Evolutionary conservation across 2,113 vertebrate species (phyloP), one percentile per base, ranked within the genome.

Genomic region (Phoxinus phoxinus): DNA sequence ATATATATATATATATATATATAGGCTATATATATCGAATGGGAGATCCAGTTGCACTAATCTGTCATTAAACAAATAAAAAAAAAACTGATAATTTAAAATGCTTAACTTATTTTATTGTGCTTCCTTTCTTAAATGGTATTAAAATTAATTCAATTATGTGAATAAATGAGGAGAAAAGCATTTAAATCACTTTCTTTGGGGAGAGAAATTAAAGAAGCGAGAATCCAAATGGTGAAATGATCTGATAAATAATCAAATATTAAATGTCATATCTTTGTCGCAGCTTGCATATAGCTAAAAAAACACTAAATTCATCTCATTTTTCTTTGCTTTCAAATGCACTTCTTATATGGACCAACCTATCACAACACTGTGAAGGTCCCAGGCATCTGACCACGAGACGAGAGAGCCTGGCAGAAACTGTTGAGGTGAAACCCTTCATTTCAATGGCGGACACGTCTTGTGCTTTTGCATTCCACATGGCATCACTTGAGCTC

Each of bases 321-420:
- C 1, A 17, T 9, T 27, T 41, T 9, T 17, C n/a, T 27, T 74
- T 46, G 44, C 41, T 48, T 72, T 72, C 48, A n/a, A 46, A 74
- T 74, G 41, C 23, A 27, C 15, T 41, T 1, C 17, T 74, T 2
- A 41, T 17, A 27, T 48, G 37, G 2, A 80, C 58, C 37, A 30
- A 44, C 35, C 7, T 8, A 41, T 27, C n/a, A 61, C 35, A 61
- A 19, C 58, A 21, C 78, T 27, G 10, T 30, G 58, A 65, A 81
- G 78, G 59, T 81, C 58, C 8, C 78, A 63, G 78, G 25, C 58
- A 81, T 37, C 58, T 81, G 78, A 81, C 78, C 58, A 46, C 21
- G 58, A 81, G 78, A 81, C 78, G 11, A 63, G 78, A 44, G n/a
- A 81, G 78, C 59, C 59, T 81, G 78, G 78, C 78, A 65, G 78